phyloP scores from a whole-genome alignment of 2,113 vertebrate genomes.

The Amphilophus citrinellus region DNA sequence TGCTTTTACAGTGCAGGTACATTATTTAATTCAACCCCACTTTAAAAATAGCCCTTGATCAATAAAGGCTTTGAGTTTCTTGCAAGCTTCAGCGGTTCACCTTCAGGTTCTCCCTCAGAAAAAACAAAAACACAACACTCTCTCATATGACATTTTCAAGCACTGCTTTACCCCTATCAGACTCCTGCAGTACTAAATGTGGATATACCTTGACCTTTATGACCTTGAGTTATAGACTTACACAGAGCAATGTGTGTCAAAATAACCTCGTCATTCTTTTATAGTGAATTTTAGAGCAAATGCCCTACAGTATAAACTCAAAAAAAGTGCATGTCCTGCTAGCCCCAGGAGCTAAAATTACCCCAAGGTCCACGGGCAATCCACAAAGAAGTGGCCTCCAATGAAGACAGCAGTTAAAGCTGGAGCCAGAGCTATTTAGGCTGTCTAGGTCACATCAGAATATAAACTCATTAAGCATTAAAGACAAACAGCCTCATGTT shows the following conservation, averaged over 20 bases:
- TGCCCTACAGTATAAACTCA: background rate
- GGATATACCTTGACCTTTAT: conserved; percentile 13
- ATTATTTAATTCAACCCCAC: conserved; percentile 73
- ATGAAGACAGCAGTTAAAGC: conserved; percentile 27
- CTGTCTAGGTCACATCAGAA: conserved; percentile 34
- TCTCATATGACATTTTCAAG: conserved; percentile 35
- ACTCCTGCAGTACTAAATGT: conserved; percentile 12
- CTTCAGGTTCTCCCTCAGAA: conserved; percentile 60
- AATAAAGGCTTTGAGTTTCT: conserved; percentile 79
- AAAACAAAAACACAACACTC: conserved; percentile 8
- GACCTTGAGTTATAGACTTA: background rate
- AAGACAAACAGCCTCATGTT: conserved; percentile 20
- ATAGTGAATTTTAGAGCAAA: background rate
- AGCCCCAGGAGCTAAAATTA: background rate
- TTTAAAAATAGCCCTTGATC: conserved; percentile 82
- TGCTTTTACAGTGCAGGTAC: conserved; percentile 77
- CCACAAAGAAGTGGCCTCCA: background rate
- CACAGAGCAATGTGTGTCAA: background rate
- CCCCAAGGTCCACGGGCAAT: background rate
- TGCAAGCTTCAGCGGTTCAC: conserved; percentile 66
- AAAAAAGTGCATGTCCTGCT: background rate
- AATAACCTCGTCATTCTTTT: background rate
- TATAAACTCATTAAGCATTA: conserved; percentile 26
- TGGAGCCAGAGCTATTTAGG: conserved; percentile 24
- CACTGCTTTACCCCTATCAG: conserved; percentile 25